Conservation (phyloP, 2,888 invertebrate genomes). For the Ecdyonurus torrentis region DNA sequence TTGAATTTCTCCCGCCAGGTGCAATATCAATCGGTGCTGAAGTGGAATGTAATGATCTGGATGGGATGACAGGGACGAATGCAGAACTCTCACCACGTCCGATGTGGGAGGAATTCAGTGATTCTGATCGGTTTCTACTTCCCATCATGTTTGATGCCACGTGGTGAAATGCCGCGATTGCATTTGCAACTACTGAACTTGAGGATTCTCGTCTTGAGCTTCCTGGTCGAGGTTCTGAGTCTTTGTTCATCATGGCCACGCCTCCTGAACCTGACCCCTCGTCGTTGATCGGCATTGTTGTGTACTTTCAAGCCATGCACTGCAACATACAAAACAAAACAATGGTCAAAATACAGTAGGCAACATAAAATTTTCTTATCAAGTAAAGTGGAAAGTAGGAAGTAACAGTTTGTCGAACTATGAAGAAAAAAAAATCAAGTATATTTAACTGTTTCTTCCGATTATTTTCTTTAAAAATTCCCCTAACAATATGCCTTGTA, state of each 20-base stretch:
- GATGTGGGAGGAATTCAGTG: slow-evolving; percentile 8
- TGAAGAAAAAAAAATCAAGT: too few species aligned
- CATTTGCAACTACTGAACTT: neutral
- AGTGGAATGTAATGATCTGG: slow-evolving; percentile 41
- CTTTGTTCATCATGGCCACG: neutral
- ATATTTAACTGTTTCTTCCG: too few species aligned
- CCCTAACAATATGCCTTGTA: too few species aligned
- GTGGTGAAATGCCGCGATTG: slow-evolving; percentile 1
- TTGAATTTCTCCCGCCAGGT: neutral
- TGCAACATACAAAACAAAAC: neutral
- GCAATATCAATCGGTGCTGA: neutral
- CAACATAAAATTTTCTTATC: too few species aligned
- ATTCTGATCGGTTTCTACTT: neutral
- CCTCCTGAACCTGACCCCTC: neutral
- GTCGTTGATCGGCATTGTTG: neutral
- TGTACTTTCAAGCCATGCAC: neutral
- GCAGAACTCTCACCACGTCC: slow-evolving; percentile 54
- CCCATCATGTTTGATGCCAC: neutral
- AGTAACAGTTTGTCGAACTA: too few species aligned
- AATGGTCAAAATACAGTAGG: too few species aligned
- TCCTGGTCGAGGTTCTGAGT: neutral
- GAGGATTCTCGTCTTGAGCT: neutral
- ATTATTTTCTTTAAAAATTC: too few species aligned
- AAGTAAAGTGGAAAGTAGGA: too few species aligned
- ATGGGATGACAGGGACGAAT: slow-evolving; percentile 75